Conservation (phyloP, 2,888 invertebrate species). For the Trisateles emortualis region DNA sequence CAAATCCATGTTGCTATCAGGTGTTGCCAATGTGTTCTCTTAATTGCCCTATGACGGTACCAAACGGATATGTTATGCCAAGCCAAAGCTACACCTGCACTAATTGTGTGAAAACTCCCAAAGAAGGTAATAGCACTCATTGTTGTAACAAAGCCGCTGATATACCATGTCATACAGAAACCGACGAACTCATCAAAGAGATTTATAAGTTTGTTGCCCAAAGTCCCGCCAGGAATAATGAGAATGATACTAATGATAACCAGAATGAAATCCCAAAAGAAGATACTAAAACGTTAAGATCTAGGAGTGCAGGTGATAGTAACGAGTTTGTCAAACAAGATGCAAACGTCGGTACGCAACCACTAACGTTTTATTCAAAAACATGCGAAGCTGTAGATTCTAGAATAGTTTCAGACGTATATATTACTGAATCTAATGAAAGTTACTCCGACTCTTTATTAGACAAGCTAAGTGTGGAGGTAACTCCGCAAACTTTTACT, state of each 20-base stretch:
- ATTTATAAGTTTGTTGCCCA: conserved; percentile 76
- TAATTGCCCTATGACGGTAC: conserved; percentile 60
- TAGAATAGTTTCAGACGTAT: conserved; percentile 52
- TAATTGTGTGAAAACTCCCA: conserved; percentile 56
- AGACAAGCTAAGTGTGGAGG: conserved; percentile 68
- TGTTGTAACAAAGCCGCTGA: conserved; percentile 45
- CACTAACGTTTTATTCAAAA: conserved; percentile 70
- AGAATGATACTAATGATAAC: conserved; percentile 25
- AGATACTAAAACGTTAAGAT: conserved; percentile 51
- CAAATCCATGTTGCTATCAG: conserved; percentile 74
- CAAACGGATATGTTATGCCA: conserved; percentile 65
- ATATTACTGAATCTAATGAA: conserved; percentile 56
- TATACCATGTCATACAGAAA: conserved; percentile 54
- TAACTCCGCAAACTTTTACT: conserved; percentile 52
- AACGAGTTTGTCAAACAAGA: conserved; percentile 62
- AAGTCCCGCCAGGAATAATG: conserved; percentile 53
- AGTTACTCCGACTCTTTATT: conserved; percentile 74
- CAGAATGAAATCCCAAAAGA: conserved; percentile 20
- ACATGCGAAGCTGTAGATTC: conserved; percentile 78
- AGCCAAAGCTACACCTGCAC: conserved; percentile 67
- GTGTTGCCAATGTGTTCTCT: conserved; percentile 73
- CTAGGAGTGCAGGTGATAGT: conserved; percentile 67
- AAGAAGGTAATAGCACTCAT: conserved; percentile 51
- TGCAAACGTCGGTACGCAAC: conserved; percentile 70
- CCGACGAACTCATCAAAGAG: conserved; percentile 76